Evolutionary conservation across 2,113 vertebrate species (phyloP).

Genomic region (Malurus alboscapulatus): DNA sequence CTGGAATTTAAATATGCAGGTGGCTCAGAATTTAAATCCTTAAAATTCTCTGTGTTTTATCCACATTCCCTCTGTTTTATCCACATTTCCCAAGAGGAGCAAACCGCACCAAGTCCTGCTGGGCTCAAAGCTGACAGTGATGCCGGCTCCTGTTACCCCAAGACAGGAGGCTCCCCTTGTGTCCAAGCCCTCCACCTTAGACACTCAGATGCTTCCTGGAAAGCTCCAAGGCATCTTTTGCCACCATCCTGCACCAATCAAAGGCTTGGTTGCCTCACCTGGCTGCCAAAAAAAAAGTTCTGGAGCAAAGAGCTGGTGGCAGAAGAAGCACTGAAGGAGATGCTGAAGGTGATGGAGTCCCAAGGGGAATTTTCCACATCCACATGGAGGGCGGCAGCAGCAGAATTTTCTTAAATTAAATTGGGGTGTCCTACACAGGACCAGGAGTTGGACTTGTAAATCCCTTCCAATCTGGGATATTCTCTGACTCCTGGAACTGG

Average conservation of each 20-base stretch:
- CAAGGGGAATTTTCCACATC: background rate
- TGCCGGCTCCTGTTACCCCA: background rate
- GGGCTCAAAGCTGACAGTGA: background rate
- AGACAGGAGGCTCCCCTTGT: rapidly evolving
- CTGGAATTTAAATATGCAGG: too few relatives aligned
- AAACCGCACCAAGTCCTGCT: background rate
- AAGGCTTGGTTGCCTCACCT: background rate
- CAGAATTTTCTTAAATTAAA: background rate
- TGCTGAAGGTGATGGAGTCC: rapidly evolving
- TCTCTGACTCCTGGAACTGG: background rate
- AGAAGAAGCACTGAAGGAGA: background rate
- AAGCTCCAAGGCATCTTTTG: background rate
- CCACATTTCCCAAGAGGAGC: background rate
- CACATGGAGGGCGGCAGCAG: rapidly evolving
- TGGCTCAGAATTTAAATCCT: too few relatives aligned
- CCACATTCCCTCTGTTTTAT: background rate
- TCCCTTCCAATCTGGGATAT: background rate
- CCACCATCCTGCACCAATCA: rapidly evolving
- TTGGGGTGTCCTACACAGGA: rapidly evolving
- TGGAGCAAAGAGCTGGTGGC: background rate
- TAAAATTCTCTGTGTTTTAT: too few relatives aligned
- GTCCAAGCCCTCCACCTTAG: background rate
- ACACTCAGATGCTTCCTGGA: background rate
- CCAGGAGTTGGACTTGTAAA: background rate
- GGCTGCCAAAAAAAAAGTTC: background rate